Conservation (phyloP, 2,888 invertebrate species). For the Altica lythri region DNA sequence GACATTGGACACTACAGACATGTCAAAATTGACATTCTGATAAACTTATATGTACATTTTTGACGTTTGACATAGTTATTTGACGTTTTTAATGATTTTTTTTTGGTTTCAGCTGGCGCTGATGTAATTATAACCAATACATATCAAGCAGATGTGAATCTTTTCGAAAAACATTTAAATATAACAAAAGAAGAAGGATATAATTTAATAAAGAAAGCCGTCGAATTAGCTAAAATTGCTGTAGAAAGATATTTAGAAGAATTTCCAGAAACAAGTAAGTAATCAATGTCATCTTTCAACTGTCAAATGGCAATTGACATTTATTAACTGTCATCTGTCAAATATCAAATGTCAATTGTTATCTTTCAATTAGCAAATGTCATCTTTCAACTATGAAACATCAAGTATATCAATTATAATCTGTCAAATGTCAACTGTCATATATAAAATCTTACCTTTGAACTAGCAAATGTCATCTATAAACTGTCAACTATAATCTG, state of each 20-base stretch:
- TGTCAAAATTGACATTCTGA: too few relatives aligned
- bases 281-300: too few relatives aligned
- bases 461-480: too few relatives aligned
- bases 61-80: background rate
- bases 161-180: slow-evolving; percentile 75
- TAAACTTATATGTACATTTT: background rate
- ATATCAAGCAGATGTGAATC: slow-evolving; percentile 83
- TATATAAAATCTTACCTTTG: background rate
- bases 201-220: slow-evolving; percentile 75
- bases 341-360: background rate
- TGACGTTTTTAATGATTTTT: background rate
- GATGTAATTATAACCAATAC: slow-evolving; percentile 87
- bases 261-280: slow-evolving; percentile 47
- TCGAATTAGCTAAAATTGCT: slow-evolving; percentile 74
- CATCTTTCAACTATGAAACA: background rate
- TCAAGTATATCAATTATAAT: background rate
- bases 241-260: slow-evolving; percentile 64
- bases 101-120: slow-evolving; percentile 72
- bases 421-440: background rate
- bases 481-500: too few relatives aligned
- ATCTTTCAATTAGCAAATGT: too few relatives aligned
- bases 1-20: too few relatives aligned
- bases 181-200: slow-evolving; percentile 70
- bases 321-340: background rate
- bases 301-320: slow-evolving; percentile 5